These are phyloP conservation scores for Nesometra sesokonis DNA, from an alignment of 35 echinoderm and acorn worm species.

Conservation along the genomic window DNA sequence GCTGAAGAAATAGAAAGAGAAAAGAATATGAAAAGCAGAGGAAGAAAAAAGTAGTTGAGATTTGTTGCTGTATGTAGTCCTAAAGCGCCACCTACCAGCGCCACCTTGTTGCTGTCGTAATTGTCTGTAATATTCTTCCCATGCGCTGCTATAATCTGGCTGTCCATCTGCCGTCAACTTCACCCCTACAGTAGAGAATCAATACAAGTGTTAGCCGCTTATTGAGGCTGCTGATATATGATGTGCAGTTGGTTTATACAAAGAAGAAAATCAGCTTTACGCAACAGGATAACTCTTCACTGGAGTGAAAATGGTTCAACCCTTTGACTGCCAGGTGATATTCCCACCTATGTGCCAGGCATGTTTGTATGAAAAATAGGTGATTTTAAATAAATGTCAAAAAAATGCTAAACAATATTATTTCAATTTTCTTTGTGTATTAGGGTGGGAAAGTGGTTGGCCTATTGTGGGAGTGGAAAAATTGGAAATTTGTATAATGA, in stretches of 20 bases:
- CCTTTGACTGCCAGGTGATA: too few species aligned
- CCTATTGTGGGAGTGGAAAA: too few species aligned
- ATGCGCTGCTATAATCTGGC: conserved; percentile 1
- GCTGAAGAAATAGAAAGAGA: background rate
- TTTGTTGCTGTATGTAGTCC: background rate
- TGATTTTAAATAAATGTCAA: too few species aligned
- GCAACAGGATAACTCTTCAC: too few species aligned
- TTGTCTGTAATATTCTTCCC: conserved; percentile 8
- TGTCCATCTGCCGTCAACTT: background rate
- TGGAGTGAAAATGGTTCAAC: too few species aligned
- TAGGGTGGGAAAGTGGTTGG: too few species aligned
- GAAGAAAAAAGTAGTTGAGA: background rate
- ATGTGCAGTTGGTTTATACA: background rate
- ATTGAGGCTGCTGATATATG: background rate
- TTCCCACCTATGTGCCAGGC: too few species aligned
- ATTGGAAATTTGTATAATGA: too few species aligned
- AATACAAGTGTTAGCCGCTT: background rate
- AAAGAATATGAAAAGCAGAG: background rate
- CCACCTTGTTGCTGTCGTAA: background rate
- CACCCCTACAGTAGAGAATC: background rate
- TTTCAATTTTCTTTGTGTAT: too few species aligned
- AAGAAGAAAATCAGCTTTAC: too few species aligned
- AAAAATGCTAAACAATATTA: too few species aligned
- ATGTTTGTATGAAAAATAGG: too few species aligned
- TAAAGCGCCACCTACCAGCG: background rate